Evolutionary conservation across 2,797 vertebrate genomes (phyloP).

Genomic region (Gambusia yucatana): DNA sequence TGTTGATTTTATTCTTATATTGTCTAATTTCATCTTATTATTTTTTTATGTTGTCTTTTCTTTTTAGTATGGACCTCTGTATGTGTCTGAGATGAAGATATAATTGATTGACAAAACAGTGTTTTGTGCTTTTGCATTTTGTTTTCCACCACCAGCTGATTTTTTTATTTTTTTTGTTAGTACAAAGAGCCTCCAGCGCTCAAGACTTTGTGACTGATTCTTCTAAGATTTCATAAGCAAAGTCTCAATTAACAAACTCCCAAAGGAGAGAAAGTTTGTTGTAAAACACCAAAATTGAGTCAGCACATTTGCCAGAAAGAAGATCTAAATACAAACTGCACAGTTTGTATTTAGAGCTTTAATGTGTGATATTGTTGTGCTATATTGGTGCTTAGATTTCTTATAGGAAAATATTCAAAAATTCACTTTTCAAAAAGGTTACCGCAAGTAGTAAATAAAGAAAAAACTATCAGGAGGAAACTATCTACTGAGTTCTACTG

Average conservation of each 20-base stretch:
- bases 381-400: background rate
- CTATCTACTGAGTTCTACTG: background rate
- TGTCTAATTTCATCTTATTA: too few relatives aligned
- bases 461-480: background rate
- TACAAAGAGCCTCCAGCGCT: constrained; percentile 16
- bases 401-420: background rate
- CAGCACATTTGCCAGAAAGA: constrained; percentile 60
- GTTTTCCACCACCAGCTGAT: background rate
- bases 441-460: background rate
- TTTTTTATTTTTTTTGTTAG: background rate
- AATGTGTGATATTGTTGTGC: background rate
- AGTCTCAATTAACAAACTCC: constrained; percentile 72
- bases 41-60: too few relatives aligned
- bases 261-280: constrained; percentile 55
- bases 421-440: background rate
- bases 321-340: constrained; percentile 52
- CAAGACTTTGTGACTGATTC: constrained; percentile 30
- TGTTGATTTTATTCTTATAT: background rate
- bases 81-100: too few relatives aligned
- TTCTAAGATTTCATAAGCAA: constrained; percentile 55
- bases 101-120: background rate
- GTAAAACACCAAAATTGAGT: constrained; percentile 67
- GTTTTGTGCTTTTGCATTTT: constrained; percentile 2
- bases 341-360: background rate
- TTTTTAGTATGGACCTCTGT: too few relatives aligned